phyloP scores from a whole-genome alignment of 1,140 invertebrate genomes.

The Formica selysi region DNA sequence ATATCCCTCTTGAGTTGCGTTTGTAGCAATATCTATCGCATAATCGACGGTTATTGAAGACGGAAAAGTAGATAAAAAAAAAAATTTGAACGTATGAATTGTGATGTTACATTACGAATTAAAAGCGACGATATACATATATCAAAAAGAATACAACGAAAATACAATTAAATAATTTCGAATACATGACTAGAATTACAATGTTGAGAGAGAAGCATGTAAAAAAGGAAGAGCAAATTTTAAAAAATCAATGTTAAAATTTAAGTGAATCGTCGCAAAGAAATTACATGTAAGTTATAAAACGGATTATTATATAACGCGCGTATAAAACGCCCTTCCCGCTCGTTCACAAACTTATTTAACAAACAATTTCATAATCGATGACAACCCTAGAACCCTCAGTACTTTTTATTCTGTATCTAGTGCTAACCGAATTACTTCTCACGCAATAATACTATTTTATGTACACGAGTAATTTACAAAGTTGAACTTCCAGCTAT shows the following conservation, averaged over 20 bases:
- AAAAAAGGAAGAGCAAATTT: slow-evolving; percentile 31
- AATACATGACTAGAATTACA: slow-evolving; percentile 63
- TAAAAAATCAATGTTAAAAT: not conserved
- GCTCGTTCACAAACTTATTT: slow-evolving; percentile 31
- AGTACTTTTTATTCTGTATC: slow-evolving; percentile 58
- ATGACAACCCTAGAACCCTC: slow-evolving; percentile 55
- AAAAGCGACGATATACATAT: not conserved
- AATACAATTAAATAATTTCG: slow-evolving; percentile 18
- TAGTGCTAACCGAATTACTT: slow-evolving; percentile 67
- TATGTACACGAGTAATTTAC: slow-evolving; percentile 84
- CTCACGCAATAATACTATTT: slow-evolving; percentile 65
- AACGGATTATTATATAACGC: slow-evolving; percentile 34
- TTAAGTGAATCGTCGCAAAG: slow-evolving; percentile 28
- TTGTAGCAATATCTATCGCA: not conserved
- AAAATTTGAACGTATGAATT: not conserved
- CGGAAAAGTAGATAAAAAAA: not conserved
- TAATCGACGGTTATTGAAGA: slow-evolving; percentile 40
- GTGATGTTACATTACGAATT: not conserved
- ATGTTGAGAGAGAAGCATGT: slow-evolving; percentile 40
- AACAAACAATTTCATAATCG: slow-evolving; percentile 38
- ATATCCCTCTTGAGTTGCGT: slow-evolving; percentile 30
- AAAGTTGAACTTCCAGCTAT: slow-evolving; percentile 79
- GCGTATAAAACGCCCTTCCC: slow-evolving; percentile 44
- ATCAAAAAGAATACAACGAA: not conserved
- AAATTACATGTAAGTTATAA: slow-evolving; percentile 29